phyloP scores from a whole-genome alignment of 2,888 invertebrate species.

The Frankliniella intonsa region DNA sequence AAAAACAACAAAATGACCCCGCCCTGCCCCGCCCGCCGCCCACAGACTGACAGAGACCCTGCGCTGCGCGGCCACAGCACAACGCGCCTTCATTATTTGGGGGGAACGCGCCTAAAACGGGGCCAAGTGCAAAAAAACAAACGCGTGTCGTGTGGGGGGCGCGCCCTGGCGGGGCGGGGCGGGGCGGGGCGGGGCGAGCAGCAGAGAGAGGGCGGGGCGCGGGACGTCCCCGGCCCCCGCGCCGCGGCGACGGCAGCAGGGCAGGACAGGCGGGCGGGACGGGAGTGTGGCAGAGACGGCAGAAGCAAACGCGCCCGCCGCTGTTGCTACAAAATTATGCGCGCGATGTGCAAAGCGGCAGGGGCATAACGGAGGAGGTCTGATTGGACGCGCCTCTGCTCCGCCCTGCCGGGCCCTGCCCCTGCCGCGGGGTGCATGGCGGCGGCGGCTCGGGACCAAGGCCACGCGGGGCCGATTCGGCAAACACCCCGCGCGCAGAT shows the following conservation, averaged over 20 bases:
- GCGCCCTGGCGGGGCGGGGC: not conserved
- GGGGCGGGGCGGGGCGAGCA: not conserved
- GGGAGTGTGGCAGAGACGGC: not conserved
- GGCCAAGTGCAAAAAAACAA: constrained; percentile 1
- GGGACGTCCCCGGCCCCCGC: not conserved
- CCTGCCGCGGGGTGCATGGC: not conserved
- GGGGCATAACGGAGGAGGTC: too few species aligned
- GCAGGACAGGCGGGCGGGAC: not conserved
- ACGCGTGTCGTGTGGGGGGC: not conserved
- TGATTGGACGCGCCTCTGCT: too few species aligned
- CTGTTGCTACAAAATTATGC: not conserved
- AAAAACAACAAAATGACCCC: not conserved
- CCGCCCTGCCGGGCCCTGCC: not conserved
- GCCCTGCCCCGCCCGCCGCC: too few species aligned
- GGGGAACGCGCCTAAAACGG: not conserved
- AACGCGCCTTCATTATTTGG: not conserved
- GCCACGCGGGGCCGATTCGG: too few species aligned
- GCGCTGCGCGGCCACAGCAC: not conserved
- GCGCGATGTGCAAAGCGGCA: too few species aligned
- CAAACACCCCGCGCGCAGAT: too few species aligned
- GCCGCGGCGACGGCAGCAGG: not conserved
- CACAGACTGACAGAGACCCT: not conserved
- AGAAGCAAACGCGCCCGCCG: not conserved
- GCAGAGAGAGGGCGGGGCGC: not conserved
- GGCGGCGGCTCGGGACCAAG: too few species aligned